phyloP scores from a whole-genome alignment of 1,140 invertebrate species.

The Lanistes nyassanus region DNA sequence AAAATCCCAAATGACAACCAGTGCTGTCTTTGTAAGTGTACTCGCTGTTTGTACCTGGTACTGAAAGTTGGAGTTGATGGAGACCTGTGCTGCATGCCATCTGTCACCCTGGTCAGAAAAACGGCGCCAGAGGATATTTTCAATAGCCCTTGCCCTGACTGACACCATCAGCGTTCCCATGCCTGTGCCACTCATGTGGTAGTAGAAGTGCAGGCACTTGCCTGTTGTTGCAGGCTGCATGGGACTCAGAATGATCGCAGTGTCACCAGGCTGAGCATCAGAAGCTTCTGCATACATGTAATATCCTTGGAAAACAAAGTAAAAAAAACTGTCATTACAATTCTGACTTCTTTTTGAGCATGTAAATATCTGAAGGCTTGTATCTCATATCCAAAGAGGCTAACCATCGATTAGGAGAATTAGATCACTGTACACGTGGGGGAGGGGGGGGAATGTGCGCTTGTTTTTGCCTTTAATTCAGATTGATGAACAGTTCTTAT shows the following conservation, averaged over 20 bases:
- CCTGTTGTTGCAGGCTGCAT: conserved; percentile 44
- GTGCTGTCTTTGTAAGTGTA: neutral
- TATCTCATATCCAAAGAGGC: too few relatives aligned
- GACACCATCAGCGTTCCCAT: conserved; percentile 57
- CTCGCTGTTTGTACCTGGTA: conserved; percentile 49
- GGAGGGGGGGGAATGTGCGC: too few relatives aligned
- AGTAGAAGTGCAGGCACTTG: conserved; percentile 72
- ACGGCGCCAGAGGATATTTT: conserved; percentile 43
- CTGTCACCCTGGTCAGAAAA: conserved; percentile 46
- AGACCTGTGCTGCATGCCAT: conserved; percentile 53
- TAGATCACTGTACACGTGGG: too few relatives aligned
- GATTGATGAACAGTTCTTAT: too few relatives aligned
- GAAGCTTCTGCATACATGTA: conserved; percentile 61
- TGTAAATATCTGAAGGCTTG: conserved; percentile 55
- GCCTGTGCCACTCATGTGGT: conserved; percentile 78
- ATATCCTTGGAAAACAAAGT: conserved; percentile 53
- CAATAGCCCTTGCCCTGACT: conserved; percentile 23
- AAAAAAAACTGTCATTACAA: too few relatives aligned
- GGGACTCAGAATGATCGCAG: conserved; percentile 49
- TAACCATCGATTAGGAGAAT: too few relatives aligned
- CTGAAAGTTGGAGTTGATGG: conserved; percentile 42
- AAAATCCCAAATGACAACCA: neutral
- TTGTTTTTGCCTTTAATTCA: too few relatives aligned
- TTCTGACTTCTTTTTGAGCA: conserved; percentile 60
- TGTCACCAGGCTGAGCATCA: conserved; percentile 51